Base-by-base conservation (phyloP, 1,140 invertebrate genomes). In the Dufourea novaeangliae region DNA sequence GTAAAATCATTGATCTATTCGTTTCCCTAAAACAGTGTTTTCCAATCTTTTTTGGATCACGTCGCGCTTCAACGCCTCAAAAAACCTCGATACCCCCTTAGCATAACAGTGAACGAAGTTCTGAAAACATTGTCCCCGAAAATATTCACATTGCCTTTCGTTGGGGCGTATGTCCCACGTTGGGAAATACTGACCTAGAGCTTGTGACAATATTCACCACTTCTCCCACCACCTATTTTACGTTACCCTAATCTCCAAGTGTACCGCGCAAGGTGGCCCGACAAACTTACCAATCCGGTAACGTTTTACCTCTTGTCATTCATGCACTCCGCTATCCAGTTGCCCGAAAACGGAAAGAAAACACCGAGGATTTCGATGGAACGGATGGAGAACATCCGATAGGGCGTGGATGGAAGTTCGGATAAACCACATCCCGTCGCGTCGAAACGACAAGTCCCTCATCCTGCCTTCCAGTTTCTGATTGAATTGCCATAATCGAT, bases 401-500 rank as follows among this genome's bases (percentile, higher is more conserved):
- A 85, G 83, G 57, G 69, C 72, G 68, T 54, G 66, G 66, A 73
- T 44, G 56, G 34, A 39, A 41, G 66, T 66, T 3, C 62, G 83
- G 63, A 86, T 85, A 86, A 86, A 82, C 84, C 68, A 46, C 79
- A 62, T 71, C 62, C 34, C 71, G 54, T 27, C 57, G 59, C 64
- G 64, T 81, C 70, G 79, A 78, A 85, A 84, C 83, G 83, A 82
- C 83, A 75, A 85, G 79, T 85, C 80, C 71, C 10, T 61, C 10
- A 20, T 54, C 78, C 29, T n/a, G 32, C 20, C 17, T 8, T 10
- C 39, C 0, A 17, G 22, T 52, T 56, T 34, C 62, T 64, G 74
- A 85, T 85, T 85, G 83, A 85, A 85, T 85, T 82, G 84, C 84
- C 84, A 86, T 86, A 86, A 86, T 85, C 84, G 83, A 85, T 85